Evolutionary conservation across 2,888 invertebrate species (phyloP).

Genomic region (Lepidochrysops patricia): DNA sequence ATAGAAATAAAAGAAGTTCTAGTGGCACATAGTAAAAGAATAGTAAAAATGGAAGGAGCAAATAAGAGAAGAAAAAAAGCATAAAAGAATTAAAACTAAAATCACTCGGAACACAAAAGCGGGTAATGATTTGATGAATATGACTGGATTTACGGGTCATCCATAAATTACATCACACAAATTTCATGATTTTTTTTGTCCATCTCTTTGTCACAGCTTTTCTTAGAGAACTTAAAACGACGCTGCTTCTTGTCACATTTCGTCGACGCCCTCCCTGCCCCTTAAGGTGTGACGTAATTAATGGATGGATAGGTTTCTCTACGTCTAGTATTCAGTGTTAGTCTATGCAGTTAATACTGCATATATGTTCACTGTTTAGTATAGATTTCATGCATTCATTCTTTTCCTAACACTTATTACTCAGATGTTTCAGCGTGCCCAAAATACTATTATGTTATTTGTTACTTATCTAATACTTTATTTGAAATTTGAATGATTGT

Average conservation of each 20-base stretch:
- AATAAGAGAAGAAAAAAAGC: slow-evolving; percentile 6
- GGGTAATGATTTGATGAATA: slow-evolving; percentile 9
- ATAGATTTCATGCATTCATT: not conserved
- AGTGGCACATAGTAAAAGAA: slow-evolving; percentile 2
- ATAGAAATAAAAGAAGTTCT: slow-evolving; percentile 5
- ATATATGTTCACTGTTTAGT: not conserved
- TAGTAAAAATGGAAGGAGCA: slow-evolving; percentile 1
- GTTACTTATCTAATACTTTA: too few species aligned
- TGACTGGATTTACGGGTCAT: slow-evolving; percentile 1
- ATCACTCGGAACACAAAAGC: slow-evolving; percentile 9
- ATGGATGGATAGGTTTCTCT: too few species aligned
- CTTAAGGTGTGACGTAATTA: too few species aligned
- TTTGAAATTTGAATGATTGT: too few species aligned
- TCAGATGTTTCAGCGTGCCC: not conserved
- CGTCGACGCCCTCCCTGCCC: too few species aligned
- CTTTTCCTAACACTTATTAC: not conserved
- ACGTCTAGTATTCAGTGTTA: not conserved
- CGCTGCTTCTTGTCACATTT: too few species aligned
- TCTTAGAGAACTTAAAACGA: too few species aligned
- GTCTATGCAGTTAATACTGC: not conserved
- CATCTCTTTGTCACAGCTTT: too few species aligned
- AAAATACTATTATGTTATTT: not conserved
- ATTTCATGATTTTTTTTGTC: too few species aligned
- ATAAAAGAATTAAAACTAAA: slow-evolving; percentile 1
- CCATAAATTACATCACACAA: too few species aligned